Evolutionary conservation across 1,140 invertebrate genomes (phyloP).

Genomic region (Coenobita brevimanus): DNA sequence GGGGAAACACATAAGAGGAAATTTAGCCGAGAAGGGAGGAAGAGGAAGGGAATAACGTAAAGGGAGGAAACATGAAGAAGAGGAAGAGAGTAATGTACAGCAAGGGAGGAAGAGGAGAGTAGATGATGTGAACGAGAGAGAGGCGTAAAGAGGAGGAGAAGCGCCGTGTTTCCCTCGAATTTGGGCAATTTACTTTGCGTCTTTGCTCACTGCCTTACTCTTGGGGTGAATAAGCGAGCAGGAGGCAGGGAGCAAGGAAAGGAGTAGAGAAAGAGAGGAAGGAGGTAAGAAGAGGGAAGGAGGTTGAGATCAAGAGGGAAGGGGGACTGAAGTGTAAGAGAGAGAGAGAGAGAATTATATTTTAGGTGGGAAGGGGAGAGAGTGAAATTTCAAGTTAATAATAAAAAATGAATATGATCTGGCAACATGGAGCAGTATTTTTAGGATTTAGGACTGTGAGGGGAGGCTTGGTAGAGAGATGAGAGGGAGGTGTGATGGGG

Average conservation of each 20-base stretch:
- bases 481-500: too few relatives aligned
- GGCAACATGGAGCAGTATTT: too few relatives aligned
- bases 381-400: too few relatives aligned
- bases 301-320: not conserved
- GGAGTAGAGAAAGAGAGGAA: not conserved
- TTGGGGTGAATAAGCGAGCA: not conserved
- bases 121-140: not conserved
- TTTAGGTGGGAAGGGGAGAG: slow-evolving; percentile 5
- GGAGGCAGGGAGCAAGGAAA: not conserved
- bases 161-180: slow-evolving; percentile 17
- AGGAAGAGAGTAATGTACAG: not conserved
- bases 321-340: not conserved
- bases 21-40: too few relatives aligned
- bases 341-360: slow-evolving; percentile 1
- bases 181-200: not conserved
- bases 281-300: not conserved
- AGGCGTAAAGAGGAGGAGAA: not conserved
- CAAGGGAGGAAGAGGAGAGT: not conserved
- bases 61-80: too few relatives aligned
- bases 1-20: too few relatives aligned
- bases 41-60: too few relatives aligned
- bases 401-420: too few relatives aligned
- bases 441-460: too few relatives aligned
- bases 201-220: not conserved
- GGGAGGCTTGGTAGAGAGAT: too few relatives aligned